Evolutionary conservation across 2,797 vertebrate genomes (phyloP).

Genomic region (Dendrocincla tyrannina): DNA sequence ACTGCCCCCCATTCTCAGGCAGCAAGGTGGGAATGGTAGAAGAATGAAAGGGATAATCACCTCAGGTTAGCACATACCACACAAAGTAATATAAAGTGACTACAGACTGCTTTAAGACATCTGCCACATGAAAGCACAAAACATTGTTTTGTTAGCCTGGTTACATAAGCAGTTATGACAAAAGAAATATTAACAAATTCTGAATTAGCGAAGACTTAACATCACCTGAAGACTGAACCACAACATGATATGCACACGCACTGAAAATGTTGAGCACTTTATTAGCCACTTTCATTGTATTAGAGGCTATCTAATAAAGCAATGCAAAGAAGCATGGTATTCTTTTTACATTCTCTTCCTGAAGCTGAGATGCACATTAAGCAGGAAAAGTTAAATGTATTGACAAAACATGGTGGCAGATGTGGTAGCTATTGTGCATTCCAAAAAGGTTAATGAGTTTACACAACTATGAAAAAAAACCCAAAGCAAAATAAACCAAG

Average conservation of each 20-base stretch:
- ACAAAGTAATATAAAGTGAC: background rate
- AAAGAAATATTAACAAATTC: background rate
- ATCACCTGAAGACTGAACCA: background rate
- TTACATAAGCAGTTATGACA: background rate
- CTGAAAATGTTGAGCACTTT: background rate
- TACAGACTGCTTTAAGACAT: background rate
- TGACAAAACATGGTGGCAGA: background rate
- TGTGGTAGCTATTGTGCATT: background rate
- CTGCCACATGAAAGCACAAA: background rate
- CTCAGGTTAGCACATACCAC: background rate
- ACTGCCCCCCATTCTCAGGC: background rate
- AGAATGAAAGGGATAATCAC: background rate
- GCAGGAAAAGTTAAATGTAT: background rate
- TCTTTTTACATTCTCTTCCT: background rate
- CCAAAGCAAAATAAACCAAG: background rate
- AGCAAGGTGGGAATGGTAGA: background rate
- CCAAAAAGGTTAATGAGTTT: background rate
- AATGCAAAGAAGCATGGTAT: background rate
- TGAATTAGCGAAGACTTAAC: background rate
- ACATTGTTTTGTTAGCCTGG: background rate
- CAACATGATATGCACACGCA: fast-evolving
- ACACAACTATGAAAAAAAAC: background rate
- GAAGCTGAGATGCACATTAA: background rate
- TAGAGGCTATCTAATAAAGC: background rate
- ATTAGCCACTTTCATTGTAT: background rate